Percentiles rank a stretch among this genome's conserved stretches.
These are phyloP conservation scores for Spea multiplicata DNA, from an alignment of 2,113 vertebrate genomes.

Conservation along the genomic window DNA sequence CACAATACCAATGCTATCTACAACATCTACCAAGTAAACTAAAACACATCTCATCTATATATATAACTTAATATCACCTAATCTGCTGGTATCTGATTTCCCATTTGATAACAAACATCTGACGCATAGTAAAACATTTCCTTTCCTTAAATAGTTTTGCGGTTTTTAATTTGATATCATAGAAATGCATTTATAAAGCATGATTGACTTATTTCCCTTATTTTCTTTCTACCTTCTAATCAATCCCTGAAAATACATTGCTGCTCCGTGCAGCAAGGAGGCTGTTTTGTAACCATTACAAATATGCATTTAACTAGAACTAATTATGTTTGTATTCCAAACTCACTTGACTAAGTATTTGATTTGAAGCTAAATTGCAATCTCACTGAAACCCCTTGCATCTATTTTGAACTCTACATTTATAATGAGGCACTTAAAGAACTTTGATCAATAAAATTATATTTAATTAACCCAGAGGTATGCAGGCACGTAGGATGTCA, in stretches of 20 bases:
- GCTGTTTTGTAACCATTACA: conserved; percentile 27
- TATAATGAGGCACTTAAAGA: not conserved
- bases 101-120: not conserved
- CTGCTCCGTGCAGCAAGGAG: conserved; percentile 7
- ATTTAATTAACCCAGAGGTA: not conserved
- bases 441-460: not conserved
- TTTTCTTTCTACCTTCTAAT: not conserved
- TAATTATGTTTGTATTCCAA: conserved; percentile 23
- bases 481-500: too few relatives aligned
- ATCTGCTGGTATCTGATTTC: not conserved
- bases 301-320: conserved; percentile 14
- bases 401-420: conserved; percentile 9
- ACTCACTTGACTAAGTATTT: conserved; percentile 19
- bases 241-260: conserved; percentile 24
- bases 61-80: not conserved
- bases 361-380: conserved; percentile 13
- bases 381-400: not conserved
- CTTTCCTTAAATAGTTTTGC: not conserved
- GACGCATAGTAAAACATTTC: not conserved
- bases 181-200: conserved; percentile 14
- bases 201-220: conserved; percentile 19
- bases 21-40: not conserved
- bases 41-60: not conserved
- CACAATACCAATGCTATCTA: too few relatives aligned
- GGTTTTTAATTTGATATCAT: not conserved